Percentiles rank a stretch among this genome's conserved stretches.
These are phyloP conservation scores for Mimachlamys varia DNA, from an alignment of 2,888 invertebrate genomes.

Conservation along the genomic window DNA sequence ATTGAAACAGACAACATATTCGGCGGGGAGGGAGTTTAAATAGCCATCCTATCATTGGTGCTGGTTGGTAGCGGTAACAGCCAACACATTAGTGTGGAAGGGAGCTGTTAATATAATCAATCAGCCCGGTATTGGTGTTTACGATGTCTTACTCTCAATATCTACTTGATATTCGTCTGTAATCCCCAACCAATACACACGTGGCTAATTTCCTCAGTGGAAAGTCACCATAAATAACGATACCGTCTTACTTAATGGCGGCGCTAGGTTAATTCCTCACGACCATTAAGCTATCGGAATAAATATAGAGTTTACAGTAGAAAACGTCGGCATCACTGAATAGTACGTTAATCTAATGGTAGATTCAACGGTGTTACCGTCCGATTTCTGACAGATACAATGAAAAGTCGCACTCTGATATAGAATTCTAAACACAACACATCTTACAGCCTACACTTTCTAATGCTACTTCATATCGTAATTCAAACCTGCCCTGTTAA, in stretches of 20 bases:
- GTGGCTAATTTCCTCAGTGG: constrained; percentile 5
- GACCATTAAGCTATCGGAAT: background rate
- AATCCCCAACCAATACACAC: background rate
- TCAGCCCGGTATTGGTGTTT: background rate
- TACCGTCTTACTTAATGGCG: background rate
- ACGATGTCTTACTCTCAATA: background rate
- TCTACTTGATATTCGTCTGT: background rate
- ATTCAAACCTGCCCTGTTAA: no score
- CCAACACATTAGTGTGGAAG: no score
- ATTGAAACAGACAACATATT: background rate
- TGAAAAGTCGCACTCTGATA: no score
- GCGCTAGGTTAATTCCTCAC: background rate
- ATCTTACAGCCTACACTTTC: no score
- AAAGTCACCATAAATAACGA: constrained; percentile 13
- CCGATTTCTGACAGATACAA: background rate
- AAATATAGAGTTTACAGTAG: background rate
- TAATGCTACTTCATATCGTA: no score
- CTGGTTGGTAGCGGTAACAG: background rate
- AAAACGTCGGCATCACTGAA: background rate
- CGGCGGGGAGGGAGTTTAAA: background rate
- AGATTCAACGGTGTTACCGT: no score
- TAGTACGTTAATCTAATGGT: background rate
- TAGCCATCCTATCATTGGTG: background rate
- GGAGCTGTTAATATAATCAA: background rate
- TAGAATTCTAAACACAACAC: no score